phyloP scores from a whole-genome alignment of 2,797 vertebrate species.

The Gymnothorax javanicus region DNA sequence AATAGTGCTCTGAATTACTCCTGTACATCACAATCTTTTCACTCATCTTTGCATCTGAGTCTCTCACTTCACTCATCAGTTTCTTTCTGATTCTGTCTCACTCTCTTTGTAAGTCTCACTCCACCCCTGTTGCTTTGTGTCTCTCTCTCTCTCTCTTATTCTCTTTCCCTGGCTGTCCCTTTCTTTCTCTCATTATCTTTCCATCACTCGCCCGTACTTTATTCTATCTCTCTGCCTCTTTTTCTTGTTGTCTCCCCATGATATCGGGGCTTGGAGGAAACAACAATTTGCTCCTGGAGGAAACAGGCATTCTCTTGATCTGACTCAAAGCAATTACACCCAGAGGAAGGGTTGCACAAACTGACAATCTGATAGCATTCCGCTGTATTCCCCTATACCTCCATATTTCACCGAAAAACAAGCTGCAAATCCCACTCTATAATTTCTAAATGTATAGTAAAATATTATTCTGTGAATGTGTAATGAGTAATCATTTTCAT shows the following conservation, averaged over 20 bases:
- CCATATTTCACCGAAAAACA: neutral
- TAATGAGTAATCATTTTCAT: no score
- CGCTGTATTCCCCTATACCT: neutral
- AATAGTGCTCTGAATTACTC: neutral
- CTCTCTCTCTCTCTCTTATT: neutral
- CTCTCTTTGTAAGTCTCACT: neutral
- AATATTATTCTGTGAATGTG: no score
- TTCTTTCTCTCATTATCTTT: neutral
- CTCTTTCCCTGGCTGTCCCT: neutral
- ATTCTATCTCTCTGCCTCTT: no score
- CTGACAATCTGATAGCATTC: neutral
- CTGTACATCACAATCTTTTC: neutral
- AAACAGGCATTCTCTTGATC: neutral
- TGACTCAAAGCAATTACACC: conserved; percentile 5
- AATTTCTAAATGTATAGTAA: neutral
- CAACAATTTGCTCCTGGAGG: neutral
- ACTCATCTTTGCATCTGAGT: neutral
- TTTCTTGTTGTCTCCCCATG: neutral
- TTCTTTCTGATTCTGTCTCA: neutral
- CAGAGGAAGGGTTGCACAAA: neutral
- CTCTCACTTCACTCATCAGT: neutral
- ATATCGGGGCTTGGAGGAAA: neutral
- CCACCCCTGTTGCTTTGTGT: no score
- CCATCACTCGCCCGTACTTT: no score
- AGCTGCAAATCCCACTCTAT: neutral